Conservation (phyloP, 2,113 vertebrate species). For the Lagenorhynchus albirostris region DNA sequence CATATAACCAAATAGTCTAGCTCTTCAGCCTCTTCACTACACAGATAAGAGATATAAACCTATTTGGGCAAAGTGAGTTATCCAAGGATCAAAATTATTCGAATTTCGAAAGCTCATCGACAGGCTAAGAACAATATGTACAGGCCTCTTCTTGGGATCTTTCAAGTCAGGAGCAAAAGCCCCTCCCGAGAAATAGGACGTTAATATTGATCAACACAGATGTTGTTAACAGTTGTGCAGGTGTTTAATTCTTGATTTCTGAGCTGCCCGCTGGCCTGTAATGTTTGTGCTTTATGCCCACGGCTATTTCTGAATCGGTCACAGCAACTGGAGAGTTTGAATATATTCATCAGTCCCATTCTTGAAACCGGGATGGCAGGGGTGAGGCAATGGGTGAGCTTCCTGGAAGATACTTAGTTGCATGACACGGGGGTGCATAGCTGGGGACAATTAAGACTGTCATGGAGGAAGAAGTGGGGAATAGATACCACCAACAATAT, state of each 20-base stretch:
- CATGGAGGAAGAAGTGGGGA: neutral
- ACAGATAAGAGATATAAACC: neutral
- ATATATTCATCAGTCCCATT: neutral
- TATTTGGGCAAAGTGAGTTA: neutral
- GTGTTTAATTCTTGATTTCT: neutral
- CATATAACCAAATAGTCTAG: neutral
- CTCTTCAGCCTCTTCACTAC: neutral
- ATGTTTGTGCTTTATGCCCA: neutral
- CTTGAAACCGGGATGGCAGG: neutral
- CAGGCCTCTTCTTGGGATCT: neutral
- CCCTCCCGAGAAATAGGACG: neutral
- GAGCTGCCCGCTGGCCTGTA: neutral
- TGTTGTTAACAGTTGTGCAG: neutral
- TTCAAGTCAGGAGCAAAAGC: neutral
- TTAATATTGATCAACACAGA: neutral
- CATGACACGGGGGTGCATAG: neutral
- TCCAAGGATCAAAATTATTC: neutral
- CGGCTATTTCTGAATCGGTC: neutral
- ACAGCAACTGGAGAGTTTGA: neutral
- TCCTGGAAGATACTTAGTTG: neutral
- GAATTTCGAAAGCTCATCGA: neutral
- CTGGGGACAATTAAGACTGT: neutral
- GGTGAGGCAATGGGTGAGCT: neutral
- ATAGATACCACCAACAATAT: neutral
- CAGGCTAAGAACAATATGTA: neutral